Evolutionary conservation across 1,140 invertebrate genomes (phyloP).

Genomic region (Drosophila pruinosa): DNA sequence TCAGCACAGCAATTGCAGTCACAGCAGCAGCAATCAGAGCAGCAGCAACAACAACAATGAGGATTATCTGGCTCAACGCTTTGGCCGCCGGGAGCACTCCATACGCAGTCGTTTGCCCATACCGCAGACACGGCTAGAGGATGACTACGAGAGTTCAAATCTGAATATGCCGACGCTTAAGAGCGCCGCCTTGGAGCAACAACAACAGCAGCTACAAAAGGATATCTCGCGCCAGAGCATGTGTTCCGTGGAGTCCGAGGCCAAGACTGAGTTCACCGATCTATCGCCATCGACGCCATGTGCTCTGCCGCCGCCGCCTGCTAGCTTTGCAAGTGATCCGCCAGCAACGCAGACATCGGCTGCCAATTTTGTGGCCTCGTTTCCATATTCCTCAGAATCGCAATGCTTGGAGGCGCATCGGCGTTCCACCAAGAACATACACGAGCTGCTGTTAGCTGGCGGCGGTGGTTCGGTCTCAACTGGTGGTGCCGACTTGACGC

Average conservation of each 20-base stretch:
- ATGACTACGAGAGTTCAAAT: constrained; percentile 74
- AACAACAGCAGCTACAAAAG: constrained; percentile 82
- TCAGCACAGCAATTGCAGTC: constrained; percentile 71
- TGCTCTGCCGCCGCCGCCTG: constrained; percentile 49
- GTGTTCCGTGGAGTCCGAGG: constrained; percentile 82
- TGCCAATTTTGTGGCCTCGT: constrained; percentile 74
- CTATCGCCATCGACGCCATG: constrained; percentile 80
- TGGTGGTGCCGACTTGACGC: constrained; percentile 10
- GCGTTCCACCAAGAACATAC: constrained; percentile 79
- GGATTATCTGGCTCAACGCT: constrained; percentile 84
- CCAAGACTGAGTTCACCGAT: constrained; percentile 82
- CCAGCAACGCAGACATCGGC: constrained; percentile 30
- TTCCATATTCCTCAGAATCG: constrained; percentile 78
- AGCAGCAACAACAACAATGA: constrained; percentile 72
- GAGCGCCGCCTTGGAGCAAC: constrained; percentile 52
- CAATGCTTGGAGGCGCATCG: constrained; percentile 81
- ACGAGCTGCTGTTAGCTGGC: constrained; percentile 78
- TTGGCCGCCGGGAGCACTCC: constrained; percentile 85
- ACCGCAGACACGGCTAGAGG: constrained; percentile 83
- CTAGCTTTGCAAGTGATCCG: constrained; percentile 69
- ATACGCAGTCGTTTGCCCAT: constrained; percentile 85
- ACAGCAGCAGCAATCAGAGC: constrained; percentile 59
- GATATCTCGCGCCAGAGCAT: constrained; percentile 84
- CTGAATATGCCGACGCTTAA: constrained; percentile 62
- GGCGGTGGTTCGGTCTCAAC: neutral